phyloP scores from a whole-genome alignment of 2,113 vertebrate genomes.

The Vidua macroura region DNA sequence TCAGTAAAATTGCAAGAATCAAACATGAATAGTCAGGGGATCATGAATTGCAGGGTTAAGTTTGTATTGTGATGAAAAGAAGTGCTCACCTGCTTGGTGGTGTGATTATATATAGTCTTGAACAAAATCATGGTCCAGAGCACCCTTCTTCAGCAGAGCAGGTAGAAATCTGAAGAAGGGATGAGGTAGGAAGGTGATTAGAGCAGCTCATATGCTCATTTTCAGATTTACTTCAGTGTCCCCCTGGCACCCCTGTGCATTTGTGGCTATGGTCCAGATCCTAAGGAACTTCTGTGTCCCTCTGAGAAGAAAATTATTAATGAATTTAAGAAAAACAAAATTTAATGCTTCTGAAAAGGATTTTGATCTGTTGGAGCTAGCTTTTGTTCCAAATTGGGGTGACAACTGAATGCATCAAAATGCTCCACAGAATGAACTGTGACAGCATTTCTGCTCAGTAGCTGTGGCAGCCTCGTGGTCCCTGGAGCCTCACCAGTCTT shows the following conservation, averaged over 20 bases:
- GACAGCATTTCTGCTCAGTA: not conserved
- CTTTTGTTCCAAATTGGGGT: not conserved
- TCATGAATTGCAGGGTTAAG: fast-evolving
- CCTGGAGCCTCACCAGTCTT: not conserved
- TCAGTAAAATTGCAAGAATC: not conserved
- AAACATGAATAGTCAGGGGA: not conserved
- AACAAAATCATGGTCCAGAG: not conserved
- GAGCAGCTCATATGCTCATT: not conserved
- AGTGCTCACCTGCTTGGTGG: not conserved
- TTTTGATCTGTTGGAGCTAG: not conserved
- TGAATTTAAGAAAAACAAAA: not conserved
- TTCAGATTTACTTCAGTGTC: not conserved
- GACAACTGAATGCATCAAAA: not conserved
- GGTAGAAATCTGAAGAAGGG: not conserved
- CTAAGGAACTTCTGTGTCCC: not conserved
- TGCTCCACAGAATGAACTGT: not conserved
- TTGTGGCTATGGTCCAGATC: no score
- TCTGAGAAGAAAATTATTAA: not conserved
- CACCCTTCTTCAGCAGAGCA: not conserved
- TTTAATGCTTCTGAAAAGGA: not conserved
- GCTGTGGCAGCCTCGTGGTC: fast-evolving
- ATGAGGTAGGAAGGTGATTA: not conserved
- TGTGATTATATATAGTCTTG: not conserved
- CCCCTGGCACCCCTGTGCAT: not conserved
- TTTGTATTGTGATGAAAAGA: not conserved